Evolutionary conservation across 2,113 vertebrate species (phyloP).

Genomic region (Serinus canaria): DNA sequence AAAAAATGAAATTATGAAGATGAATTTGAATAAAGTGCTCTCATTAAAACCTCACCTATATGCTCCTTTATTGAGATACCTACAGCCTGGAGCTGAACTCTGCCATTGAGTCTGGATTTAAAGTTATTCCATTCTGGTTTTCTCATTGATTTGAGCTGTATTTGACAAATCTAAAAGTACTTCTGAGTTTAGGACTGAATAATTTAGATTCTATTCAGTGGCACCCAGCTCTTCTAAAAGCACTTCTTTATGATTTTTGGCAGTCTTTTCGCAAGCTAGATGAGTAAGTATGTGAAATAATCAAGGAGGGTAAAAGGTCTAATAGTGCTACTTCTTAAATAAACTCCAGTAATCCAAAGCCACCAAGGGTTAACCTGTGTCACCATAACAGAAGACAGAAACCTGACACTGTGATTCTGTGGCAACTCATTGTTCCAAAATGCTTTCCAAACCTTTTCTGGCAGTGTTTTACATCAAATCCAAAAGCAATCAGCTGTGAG

Average conservation of each 20-base stretch:
- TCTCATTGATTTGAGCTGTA: not conserved
- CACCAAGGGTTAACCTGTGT: not conserved
- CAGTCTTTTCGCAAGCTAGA: not conserved
- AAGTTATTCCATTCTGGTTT: not conserved
- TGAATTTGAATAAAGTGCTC: not conserved
- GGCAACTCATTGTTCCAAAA: not conserved
- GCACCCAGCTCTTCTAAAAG: not conserved
- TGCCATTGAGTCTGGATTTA: not conserved
- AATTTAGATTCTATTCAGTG: not conserved
- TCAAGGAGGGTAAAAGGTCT: not conserved
- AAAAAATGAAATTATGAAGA: not conserved
- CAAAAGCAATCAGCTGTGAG: not conserved
- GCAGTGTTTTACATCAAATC: not conserved
- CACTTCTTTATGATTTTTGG: not conserved
- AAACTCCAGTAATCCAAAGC: not conserved
- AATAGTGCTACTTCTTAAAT: not conserved
- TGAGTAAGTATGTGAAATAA: not conserved
- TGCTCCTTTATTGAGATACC: not conserved
- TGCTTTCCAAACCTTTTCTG: not conserved
- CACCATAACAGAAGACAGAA: not conserved
- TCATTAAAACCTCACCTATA: not conserved
- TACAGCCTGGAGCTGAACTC: not conserved
- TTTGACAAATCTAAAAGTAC: not conserved
- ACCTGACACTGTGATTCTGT: not conserved
- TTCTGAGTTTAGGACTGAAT: not conserved